Base-by-base conservation (phyloP, 2,113 vertebrate species). In the Actenoides lindsayi region DNA sequence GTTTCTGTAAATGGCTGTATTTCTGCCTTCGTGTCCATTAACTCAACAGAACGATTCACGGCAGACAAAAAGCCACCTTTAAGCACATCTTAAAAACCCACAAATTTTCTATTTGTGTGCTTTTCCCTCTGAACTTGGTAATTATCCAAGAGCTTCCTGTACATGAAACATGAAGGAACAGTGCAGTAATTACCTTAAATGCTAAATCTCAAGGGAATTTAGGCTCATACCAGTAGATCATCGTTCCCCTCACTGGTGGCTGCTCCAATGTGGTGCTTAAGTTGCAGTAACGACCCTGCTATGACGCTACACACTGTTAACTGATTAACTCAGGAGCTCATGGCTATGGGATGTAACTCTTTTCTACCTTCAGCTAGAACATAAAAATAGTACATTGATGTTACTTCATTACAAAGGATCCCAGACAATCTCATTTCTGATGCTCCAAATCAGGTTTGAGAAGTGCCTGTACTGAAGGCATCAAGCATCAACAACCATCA, bases 171-270 rank as follows among this genome's bases (percentile, higher is more conserved):
- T 15, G 75, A 92, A 94, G 80, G 69, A 69, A 78, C 31, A 92
- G 76, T 6, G 65, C 77, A 92, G n/a, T 64, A 87, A 95, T 83
- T 94, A 83, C 84, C 68, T 93, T 71, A 81, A 89, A 95, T 54
- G 70, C 75, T 81, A 10, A 86, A 60, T 62, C 89, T 35, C 14
- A 4, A 56, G 84, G 89, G 87, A 91, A 74, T 83, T 87, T 24
- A 42, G 67, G 56, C 82, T 93, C 33, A 0, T 69, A 17, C 63
- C 57, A 18, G 62, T 12, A 79, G 41, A 77, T 85, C 93, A 63
- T 75, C 80, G 69, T 42, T 89, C 27, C 44, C 37, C 53, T 81
- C 63, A 6, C 0, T 39, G 59, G 63, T 83, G 80, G 76, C 44
- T 94, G 31, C 31, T 76, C 23, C 81, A 50, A 1, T 0, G 5